Evolutionary conservation across 2,888 invertebrate species (phyloP).

Genomic region (Matsumyia berberina): DNA sequence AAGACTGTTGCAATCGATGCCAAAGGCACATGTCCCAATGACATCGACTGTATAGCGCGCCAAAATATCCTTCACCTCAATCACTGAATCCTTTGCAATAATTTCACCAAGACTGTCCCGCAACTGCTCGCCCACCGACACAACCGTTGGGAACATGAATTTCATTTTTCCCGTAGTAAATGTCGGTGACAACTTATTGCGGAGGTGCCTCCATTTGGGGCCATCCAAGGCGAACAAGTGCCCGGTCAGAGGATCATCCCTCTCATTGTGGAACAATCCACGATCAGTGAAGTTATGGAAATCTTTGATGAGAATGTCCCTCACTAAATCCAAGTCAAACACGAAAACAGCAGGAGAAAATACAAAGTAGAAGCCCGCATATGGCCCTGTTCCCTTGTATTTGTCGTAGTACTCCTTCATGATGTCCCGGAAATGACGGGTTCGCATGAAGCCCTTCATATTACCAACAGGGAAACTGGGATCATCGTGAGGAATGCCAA

Average conservation of each 20-base stretch:
- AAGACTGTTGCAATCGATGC: conserved; percentile 84
- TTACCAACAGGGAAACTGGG: conserved; percentile 79
- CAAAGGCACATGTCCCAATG: conserved; percentile 85
- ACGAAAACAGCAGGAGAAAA: conserved; percentile 80
- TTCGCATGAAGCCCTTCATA: conserved; percentile 78
- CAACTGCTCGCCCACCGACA: conserved; percentile 79
- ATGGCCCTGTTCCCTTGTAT: conserved; percentile 79
- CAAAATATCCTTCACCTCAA: conserved; percentile 83
- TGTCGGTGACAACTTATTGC: conserved; percentile 79
- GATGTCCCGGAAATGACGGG: conserved; percentile 77
- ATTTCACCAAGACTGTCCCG: conserved; percentile 5
- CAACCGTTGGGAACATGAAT: conserved; percentile 79
- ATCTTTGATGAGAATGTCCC: conserved; percentile 79
- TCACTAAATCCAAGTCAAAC: conserved; percentile 81
- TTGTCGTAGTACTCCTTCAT: conserved; percentile 78
- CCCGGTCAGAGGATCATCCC: conserved; percentile 82
- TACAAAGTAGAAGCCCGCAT: conserved; percentile 81
- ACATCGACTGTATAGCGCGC: conserved; percentile 85
- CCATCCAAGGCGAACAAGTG: conserved; percentile 84
- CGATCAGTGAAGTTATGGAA: conserved; percentile 81
- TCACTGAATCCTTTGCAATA: neutral
- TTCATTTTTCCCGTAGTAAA: conserved; percentile 80
- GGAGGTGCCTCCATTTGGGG: conserved; percentile 82
- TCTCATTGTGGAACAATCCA: conserved; percentile 80
- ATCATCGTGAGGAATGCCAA: conserved; percentile 80